These are phyloP conservation scores for Abrostola triplasia DNA, from an alignment of 2,888 invertebrate genomes.

Conservation along the genomic window DNA sequence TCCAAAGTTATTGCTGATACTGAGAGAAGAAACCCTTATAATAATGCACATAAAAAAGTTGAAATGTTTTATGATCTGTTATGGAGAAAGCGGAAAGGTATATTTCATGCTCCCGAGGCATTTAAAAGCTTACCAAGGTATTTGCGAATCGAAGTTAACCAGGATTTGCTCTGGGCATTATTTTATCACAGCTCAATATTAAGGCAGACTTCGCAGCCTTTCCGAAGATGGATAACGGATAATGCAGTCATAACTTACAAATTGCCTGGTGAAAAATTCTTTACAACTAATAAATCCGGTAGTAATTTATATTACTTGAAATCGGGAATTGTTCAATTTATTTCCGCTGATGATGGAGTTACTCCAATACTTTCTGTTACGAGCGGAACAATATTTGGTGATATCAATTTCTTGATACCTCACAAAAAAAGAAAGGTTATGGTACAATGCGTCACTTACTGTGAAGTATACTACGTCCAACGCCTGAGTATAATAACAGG, in stretches of 20 bases:
- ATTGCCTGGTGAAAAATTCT: constrained; percentile 73
- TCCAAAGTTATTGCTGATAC: constrained; percentile 70
- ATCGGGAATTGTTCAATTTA: constrained; percentile 73
- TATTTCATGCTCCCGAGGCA: constrained; percentile 65
- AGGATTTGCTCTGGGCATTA: constrained; percentile 74
- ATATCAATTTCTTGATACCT: constrained; percentile 70
- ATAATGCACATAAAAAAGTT: constrained; percentile 62
- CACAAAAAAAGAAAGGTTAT: constrained; percentile 60
- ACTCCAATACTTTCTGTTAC: constrained; percentile 74
- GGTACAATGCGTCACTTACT: constrained; percentile 73
- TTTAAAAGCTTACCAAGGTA: constrained; percentile 69
- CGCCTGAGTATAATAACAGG: constrained; percentile 49
- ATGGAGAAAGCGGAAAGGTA: constrained; percentile 73
- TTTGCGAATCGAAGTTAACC: constrained; percentile 68
- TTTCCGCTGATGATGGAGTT: constrained; percentile 72
- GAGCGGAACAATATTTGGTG: constrained; percentile 75
- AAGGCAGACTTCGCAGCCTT: constrained; percentile 65
- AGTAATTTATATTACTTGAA: constrained; percentile 73
- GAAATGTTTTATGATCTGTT: constrained; percentile 69
- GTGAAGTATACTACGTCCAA: constrained; percentile 58
- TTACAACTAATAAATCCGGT: constrained; percentile 64
- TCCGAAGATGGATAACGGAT: constrained; percentile 70
- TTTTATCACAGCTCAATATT: constrained; percentile 76
- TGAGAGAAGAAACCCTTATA: constrained; percentile 65
- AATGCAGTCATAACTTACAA: constrained; percentile 69